These are phyloP conservation scores for Xiphophorus maculatus DNA, from an alignment of 2,113 vertebrate species.

Conservation along the genomic window DNA sequence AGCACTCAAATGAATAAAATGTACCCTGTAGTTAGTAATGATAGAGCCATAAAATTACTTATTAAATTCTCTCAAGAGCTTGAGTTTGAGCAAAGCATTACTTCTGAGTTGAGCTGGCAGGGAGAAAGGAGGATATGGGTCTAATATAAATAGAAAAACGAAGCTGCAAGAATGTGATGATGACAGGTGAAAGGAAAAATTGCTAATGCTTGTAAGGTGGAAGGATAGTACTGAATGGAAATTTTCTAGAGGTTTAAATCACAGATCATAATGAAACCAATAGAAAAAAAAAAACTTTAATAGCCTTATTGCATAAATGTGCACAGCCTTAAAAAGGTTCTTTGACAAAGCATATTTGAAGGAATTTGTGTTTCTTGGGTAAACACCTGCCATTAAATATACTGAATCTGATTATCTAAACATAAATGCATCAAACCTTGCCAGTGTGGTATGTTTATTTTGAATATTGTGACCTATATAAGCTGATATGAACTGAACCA, in stretches of 20 bases:
- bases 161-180: slow-evolving; percentile 10
- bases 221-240: background rate
- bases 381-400: no score
- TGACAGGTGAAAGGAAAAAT: slow-evolving; percentile 15
- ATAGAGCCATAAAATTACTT: slow-evolving; percentile 70
- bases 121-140: slow-evolving; percentile 33
- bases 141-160: slow-evolving; percentile 36
- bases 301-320: no score
- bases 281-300: background rate
- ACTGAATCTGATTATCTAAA: no score
- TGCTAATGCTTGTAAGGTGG: background rate
- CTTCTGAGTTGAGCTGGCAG: slow-evolving; percentile 45
- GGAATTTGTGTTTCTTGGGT: background rate
- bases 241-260: background rate
- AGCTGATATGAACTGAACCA: background rate
- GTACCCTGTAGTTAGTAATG: slow-evolving; percentile 64
- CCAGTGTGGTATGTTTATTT: background rate
- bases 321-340: no score
- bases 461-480: background rate
- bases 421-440: no score
- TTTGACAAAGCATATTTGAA: background rate
- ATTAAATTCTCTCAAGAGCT: slow-evolving; percentile 64
- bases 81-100: slow-evolving; percentile 55
- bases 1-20: slow-evolving; percentile 68
- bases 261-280: background rate